phyloP scores from a whole-genome alignment of 2,888 invertebrate species.

The Synergus japonicus region DNA sequence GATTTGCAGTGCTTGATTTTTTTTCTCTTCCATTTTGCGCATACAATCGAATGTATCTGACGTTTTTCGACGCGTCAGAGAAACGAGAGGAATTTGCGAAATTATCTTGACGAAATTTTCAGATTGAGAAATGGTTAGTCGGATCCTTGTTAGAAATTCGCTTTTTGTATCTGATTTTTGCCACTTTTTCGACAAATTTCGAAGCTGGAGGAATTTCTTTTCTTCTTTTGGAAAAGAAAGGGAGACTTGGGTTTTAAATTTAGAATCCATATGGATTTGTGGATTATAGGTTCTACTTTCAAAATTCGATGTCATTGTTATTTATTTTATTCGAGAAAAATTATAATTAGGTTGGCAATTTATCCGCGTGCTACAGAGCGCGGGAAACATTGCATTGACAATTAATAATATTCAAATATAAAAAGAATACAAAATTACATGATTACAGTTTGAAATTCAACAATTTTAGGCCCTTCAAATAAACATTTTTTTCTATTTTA shows the following conservation, averaged over 20 bases:
- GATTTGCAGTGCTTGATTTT: slow-evolving; percentile 52
- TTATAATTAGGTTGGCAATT: too few relatives aligned
- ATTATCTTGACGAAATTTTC: background rate
- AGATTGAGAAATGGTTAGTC: background rate
- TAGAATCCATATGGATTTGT: background rate
- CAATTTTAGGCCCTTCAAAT: too few relatives aligned
- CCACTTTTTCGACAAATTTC: background rate
- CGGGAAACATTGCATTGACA: too few relatives aligned
- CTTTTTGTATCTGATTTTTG: background rate
- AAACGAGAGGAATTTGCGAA: background rate
- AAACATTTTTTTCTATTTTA: too few relatives aligned
- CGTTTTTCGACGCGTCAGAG: slow-evolving; percentile 16
- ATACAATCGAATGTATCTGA: background rate
- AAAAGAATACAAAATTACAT: too few relatives aligned
- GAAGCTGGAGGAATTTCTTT: background rate
- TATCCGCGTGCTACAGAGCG: too few relatives aligned
- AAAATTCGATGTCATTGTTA: background rate
- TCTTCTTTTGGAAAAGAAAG: background rate
- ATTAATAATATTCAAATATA: too few relatives aligned
- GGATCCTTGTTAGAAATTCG: background rate
- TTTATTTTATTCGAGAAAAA: slow-evolving; percentile 43
- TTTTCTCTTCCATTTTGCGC: slow-evolving; percentile 49
- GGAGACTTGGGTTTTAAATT: background rate
- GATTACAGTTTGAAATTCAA: too few relatives aligned
- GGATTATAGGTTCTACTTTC: background rate